Conservation (phyloP, 2,113 vertebrate genomes). For the Rhynchomys soricoides region DNA sequence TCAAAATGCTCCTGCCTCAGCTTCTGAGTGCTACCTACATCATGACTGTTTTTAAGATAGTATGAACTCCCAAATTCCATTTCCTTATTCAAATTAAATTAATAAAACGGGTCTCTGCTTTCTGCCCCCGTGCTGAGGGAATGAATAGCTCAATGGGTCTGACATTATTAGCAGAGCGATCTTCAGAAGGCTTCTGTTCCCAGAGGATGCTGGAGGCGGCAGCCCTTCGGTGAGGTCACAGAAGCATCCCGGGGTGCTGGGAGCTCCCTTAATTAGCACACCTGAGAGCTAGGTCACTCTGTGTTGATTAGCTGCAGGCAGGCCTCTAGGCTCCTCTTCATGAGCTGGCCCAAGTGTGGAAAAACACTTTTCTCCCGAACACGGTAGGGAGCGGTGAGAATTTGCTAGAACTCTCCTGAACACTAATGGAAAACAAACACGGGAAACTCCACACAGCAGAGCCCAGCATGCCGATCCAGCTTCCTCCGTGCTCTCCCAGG, state of each 20-base stretch:
- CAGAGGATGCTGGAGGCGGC: background rate
- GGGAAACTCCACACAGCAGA: background rate
- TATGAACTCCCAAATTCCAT: background rate
- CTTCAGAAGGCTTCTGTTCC: background rate
- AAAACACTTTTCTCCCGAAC: background rate
- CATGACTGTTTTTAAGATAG: background rate
- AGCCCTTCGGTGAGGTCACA: background rate
- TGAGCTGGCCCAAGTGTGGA: background rate
- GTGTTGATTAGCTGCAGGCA: background rate
- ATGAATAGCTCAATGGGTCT: background rate
- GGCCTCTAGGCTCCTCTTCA: background rate
- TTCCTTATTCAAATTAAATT: background rate
- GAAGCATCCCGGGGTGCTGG: background rate
- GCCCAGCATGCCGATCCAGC: background rate
- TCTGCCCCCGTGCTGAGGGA: background rate
- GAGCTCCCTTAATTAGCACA: slow-evolving; percentile 10
- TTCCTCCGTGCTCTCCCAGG: background rate
- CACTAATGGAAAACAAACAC: slow-evolving; percentile 46
- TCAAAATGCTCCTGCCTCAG: background rate
- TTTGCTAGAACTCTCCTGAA: slow-evolving; percentile 41
- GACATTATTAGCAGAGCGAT: background rate
- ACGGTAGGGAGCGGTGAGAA: background rate
- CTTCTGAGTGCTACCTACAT: background rate
- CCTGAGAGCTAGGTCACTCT: background rate
- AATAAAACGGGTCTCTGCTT: background rate